Base-by-base conservation (phyloP, 2,113 vertebrate genomes). In the Melospiza georgiana region DNA sequence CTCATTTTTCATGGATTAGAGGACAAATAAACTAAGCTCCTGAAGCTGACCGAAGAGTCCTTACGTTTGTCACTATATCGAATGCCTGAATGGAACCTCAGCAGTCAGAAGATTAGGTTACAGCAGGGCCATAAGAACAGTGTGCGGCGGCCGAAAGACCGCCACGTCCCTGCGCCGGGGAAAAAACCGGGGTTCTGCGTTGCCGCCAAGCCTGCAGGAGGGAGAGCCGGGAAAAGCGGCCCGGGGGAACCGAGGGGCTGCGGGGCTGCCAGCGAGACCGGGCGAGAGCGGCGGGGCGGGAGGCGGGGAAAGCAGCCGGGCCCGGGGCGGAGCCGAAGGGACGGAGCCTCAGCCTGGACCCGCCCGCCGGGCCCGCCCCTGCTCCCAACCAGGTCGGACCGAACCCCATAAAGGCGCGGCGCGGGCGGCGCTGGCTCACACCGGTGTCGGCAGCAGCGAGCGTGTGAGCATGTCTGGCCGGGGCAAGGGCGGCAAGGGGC, bases 131-230 rank as follows among this genome's bases (percentile, higher is more conserved):
- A 10, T 12, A 30, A 18, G 1, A 31, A 7, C 2, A 0, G 3
- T 21, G 10, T 1, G 1, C 1, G 1, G 5, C 6, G 2, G 2
- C 11, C 8, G 8, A 30, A n/a, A 46, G 4, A 4, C 9, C 0
- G 0, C 2, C 4, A 22, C 2, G 5, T 21, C 23, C 10, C 37
- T 39, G 37, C 37, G 37, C 37, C 46, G 17, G 1, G 6, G 6
- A 18, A 2, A 14, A 17, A 46, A 17, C 13, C 13, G 2, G 3
- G 8, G 2, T 10, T 19, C 9, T 2, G 33, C 18, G 1, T 13
- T 5, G 8, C 3, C 15, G 5, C 1, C 8, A 4, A 1, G 15
- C 15, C 41, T 43, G 3, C 0, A 24, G 3, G 4, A 4, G 1
- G 12, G 15, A 5, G 5, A 5, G 4, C 12, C 1, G 15, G 6